Evolutionary conservation across 2,888 invertebrate genomes (phyloP).

Genomic region (Leucoptera coffeella): DNA sequence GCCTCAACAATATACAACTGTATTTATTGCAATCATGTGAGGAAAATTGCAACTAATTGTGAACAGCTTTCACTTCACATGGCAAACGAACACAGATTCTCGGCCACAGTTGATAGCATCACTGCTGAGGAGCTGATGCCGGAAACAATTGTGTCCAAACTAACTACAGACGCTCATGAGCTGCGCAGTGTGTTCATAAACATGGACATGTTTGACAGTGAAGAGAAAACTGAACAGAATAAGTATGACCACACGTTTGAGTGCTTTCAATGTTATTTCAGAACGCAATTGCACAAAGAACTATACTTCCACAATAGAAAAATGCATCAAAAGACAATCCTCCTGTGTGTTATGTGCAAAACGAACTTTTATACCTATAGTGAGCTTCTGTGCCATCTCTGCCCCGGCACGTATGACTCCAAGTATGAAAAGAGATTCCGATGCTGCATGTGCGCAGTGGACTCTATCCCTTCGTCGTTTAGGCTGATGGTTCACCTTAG

Average conservation of each 20-base stretch:
- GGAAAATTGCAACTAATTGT: slow-evolving; percentile 79
- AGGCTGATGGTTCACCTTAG: slow-evolving; percentile 82
- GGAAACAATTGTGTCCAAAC: slow-evolving; percentile 61
- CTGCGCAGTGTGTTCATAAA: slow-evolving; percentile 65
- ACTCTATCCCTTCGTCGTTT: slow-evolving; percentile 78
- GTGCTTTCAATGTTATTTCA: slow-evolving; percentile 80
- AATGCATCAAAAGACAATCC: slow-evolving; percentile 77
- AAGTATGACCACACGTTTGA: slow-evolving; percentile 69
- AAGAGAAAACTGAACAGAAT: slow-evolving; percentile 46
- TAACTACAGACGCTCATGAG: slow-evolving; percentile 56
- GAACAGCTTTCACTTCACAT: slow-evolving; percentile 75
- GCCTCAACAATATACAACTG: slow-evolving; percentile 63
- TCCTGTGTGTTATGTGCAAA: slow-evolving; percentile 83
- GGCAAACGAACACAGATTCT: slow-evolving; percentile 72
- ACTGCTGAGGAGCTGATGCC: slow-evolving; percentile 68
- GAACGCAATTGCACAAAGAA: slow-evolving; percentile 74
- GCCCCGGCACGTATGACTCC: slow-evolving; percentile 68
- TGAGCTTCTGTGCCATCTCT: slow-evolving; percentile 80
- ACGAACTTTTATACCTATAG: slow-evolving; percentile 82
- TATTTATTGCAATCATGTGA: slow-evolving; percentile 81
- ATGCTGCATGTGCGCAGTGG: slow-evolving; percentile 75
- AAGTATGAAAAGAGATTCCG: slow-evolving; percentile 66
- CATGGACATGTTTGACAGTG: slow-evolving; percentile 62
- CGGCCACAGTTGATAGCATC: slow-evolving; percentile 71
- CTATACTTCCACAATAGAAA: slow-evolving; percentile 81